These are phyloP conservation scores for Atta colombica DNA, from an alignment of 1,140 invertebrate genomes.

Conservation along the genomic window DNA sequence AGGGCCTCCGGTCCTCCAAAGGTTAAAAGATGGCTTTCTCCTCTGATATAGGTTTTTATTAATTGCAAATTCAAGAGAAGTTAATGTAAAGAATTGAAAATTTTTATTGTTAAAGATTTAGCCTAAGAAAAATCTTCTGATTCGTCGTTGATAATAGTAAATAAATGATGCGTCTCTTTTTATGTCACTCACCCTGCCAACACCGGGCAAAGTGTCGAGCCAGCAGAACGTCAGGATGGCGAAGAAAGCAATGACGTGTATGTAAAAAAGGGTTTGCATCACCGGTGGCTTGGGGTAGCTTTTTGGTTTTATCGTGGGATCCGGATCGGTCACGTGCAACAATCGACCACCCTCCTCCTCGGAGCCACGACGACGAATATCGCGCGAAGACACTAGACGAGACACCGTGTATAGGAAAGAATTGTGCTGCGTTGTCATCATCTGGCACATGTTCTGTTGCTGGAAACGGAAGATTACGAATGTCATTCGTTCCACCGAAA, in stretches of 20 bases:
- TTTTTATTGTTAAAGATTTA: background rate
- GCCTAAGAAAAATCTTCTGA: background rate
- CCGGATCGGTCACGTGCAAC: constrained; percentile 83
- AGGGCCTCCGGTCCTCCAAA: too few species aligned
- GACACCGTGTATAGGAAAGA: constrained; percentile 87
- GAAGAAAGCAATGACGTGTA: constrained; percentile 85
- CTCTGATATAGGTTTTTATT: background rate
- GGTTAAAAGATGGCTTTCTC: background rate
- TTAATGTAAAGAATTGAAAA: background rate
- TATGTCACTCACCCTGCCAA: constrained; percentile 85
- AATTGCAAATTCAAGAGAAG: background rate
- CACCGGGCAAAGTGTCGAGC: constrained; percentile 85
- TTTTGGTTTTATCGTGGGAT: constrained; percentile 82
- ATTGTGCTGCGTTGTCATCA: constrained; percentile 81
- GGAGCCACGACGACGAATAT: constrained; percentile 80
- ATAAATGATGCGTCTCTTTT: constrained; percentile 2
- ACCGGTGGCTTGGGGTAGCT: constrained; percentile 82
- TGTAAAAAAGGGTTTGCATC: constrained; percentile 83
- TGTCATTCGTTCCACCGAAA: constrained; percentile 16
- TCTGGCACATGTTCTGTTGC: constrained; percentile 81
- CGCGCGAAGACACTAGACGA: constrained; percentile 84
- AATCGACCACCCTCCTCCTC: constrained; percentile 83
- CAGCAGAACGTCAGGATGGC: constrained; percentile 84
- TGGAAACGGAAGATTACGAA: constrained; percentile 54
- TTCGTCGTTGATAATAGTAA: background rate